A percentile compares a stretch with the other conserved stretches of the same genome.
Evolutionary conservation across 2,888 invertebrate genomes (phyloP).

Genomic region (Spisula solida): DNA sequence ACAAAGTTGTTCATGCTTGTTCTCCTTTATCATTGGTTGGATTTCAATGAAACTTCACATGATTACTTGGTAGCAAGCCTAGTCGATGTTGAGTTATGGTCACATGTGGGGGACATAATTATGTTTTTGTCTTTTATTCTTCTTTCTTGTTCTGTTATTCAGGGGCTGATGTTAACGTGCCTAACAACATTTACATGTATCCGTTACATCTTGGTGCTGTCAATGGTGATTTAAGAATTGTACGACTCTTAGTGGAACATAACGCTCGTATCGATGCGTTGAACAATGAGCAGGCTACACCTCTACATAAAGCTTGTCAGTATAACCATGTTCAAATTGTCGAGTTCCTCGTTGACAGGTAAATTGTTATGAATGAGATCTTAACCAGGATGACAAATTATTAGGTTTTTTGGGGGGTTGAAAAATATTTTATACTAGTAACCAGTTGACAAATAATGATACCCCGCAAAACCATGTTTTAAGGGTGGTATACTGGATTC

Average conservation of each 20-base stretch:
- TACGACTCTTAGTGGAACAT: conserved; percentile 85
- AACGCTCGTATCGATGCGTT: conserved; percentile 87
- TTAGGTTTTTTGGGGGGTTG: too few relatives aligned
- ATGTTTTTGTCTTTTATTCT: neutral
- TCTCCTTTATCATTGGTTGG: too few relatives aligned
- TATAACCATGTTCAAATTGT: conserved; percentile 86
- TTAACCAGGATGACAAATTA: too few relatives aligned
- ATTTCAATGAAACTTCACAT: too few relatives aligned
- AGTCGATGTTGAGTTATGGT: too few relatives aligned
- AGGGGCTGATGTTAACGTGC: conserved; percentile 92
- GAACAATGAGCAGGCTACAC: conserved; percentile 87
- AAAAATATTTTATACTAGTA: too few relatives aligned
- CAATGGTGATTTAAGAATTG: conserved; percentile 85
- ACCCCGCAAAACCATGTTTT: too few relatives aligned
- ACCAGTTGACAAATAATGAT: too few relatives aligned
- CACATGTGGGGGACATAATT: neutral
- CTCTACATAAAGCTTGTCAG: conserved; percentile 88
- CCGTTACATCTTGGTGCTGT: conserved; percentile 93
- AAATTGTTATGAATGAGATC: conserved; percentile 16
- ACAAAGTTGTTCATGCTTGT: too few relatives aligned
- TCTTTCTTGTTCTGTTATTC: neutral
- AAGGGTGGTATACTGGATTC: too few relatives aligned
- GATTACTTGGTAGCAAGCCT: too few relatives aligned
- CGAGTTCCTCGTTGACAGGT: conserved; percentile 86
- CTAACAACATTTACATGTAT: conserved; percentile 92